Evolutionary conservation across 2,888 invertebrate genomes (phyloP), one percentile per base, ranked within the genome.

Genomic region (Oithona nana): DNA sequence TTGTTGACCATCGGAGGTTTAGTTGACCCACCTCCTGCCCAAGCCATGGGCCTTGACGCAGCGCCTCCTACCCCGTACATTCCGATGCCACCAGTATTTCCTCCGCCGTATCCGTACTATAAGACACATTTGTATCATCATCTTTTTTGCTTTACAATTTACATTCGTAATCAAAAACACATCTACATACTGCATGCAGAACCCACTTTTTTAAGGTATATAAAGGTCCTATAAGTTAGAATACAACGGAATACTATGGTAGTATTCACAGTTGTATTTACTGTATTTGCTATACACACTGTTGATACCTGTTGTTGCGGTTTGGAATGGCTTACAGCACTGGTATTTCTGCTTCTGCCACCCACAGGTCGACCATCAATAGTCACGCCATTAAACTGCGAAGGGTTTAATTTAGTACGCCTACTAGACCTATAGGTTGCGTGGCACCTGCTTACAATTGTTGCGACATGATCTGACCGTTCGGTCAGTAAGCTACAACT

Each of bases 1-100:
- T 62, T 62, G 39, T 62, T 56, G 1, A 55, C 62, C 29, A 62
- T 62, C 4, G 62, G 62, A 3, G 62, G 62, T 22, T 54, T 54
- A 11, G 62, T 62, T 6, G 62, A 54, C 8, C 62, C 62, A 8
- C 52, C 54, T 1, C 56, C 56, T 22, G 20, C 31, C 56, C 56
- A 62, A 56, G 62, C 31, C 39, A 59, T 59, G 13, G 59, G 59
- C 49, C 39, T 59, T 11, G 59, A 59, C 11, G 20, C 20, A 22
- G 59, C 59, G 20, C 59, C 59, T 39, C 39, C 39, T 39, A 39
- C 39, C 16, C 39, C 39, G 39, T 39, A 39, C 39, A 39, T 39
- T 39, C 39, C 39, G 39, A 39, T 39, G 39, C 39, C 39, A 39
- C 39, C 39, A 39, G 39, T 39, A 39, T 39, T 39, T 16, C 39